These are phyloP conservation scores for Drosophila baimaii DNA, from an alignment of 1,140 invertebrate species.

Conservation along the genomic window DNA sequence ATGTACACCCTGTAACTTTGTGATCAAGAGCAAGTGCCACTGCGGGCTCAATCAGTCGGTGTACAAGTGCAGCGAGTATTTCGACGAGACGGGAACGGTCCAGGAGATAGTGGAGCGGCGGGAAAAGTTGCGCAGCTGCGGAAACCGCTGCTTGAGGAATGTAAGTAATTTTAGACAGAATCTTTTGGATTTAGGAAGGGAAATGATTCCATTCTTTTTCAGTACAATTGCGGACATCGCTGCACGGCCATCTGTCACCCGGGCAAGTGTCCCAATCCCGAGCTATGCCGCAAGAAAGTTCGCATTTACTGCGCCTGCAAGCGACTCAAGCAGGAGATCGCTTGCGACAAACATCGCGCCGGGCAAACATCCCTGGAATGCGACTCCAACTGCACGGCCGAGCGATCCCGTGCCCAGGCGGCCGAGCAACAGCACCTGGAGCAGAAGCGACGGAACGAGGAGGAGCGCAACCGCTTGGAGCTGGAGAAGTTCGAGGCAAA, in stretches of 20 bases:
- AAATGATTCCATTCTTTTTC: conserved; percentile 50
- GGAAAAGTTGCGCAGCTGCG: conserved; percentile 63
- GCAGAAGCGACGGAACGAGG: conserved; percentile 86
- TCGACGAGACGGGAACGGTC: conserved; percentile 85
- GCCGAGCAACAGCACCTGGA: conserved; percentile 85
- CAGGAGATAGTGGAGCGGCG: conserved; percentile 78
- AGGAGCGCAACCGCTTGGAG: conserved; percentile 88
- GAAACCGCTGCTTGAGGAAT: conserved; percentile 94
- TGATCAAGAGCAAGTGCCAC: conserved; percentile 91
- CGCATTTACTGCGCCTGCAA: conserved; percentile 91
- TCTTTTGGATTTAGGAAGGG: background rate
- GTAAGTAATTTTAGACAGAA: conserved; percentile 87
- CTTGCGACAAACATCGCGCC: conserved; percentile 87
- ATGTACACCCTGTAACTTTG: conserved; percentile 89
- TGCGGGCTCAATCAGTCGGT: conserved; percentile 91
- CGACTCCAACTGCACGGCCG: conserved; percentile 87
- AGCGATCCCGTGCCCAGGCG: conserved; percentile 85
- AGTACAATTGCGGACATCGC: conserved; percentile 90
- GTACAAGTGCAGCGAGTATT: conserved; percentile 89
- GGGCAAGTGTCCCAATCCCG: conserved; percentile 88
- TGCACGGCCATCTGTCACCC: conserved; percentile 91
- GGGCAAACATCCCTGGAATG: conserved; percentile 86
- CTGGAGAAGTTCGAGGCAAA: conserved; percentile 90
- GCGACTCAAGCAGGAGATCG: conserved; percentile 88
- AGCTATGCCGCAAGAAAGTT: conserved; percentile 91